A percentile compares a stretch with the other conserved stretches of the same genome.
These are phyloP conservation scores for Pelobates cultripes DNA, from an alignment of 2,797 vertebrate genomes.

Conservation along the genomic window DNA sequence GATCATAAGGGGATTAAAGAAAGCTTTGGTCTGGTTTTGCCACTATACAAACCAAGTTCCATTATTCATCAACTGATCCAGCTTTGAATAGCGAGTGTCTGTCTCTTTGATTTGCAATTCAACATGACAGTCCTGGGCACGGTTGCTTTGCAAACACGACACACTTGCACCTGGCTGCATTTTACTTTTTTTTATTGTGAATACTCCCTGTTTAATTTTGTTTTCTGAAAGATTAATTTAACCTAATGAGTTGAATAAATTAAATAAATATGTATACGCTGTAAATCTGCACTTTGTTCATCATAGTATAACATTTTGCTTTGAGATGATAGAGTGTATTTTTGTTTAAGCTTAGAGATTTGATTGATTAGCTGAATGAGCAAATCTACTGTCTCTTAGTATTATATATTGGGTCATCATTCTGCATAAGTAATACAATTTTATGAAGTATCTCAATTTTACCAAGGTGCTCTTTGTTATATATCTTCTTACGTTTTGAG, in stretches of 20 bases:
- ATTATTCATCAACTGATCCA: constrained; percentile 45
- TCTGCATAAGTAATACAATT: too few relatives aligned
- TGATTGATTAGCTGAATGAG: too few relatives aligned
- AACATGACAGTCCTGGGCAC: constrained; percentile 11
- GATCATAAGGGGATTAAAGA: constrained; percentile 51
- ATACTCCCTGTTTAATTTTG: neutral
- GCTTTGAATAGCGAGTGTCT: constrained; percentile 28
- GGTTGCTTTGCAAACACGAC: constrained; percentile 19
- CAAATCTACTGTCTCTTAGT: too few relatives aligned
- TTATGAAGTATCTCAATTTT: too few relatives aligned
- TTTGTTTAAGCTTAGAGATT: too few relatives aligned
- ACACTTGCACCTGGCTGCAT: constrained; percentile 28
- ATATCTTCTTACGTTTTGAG: too few relatives aligned
- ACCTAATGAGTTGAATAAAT: neutral
- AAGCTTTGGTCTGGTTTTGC: constrained; percentile 50
- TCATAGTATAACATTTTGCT: too few relatives aligned
- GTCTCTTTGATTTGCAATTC: constrained; percentile 34
- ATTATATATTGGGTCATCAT: too few relatives aligned
- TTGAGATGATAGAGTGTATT: too few relatives aligned
- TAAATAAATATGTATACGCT: neutral
- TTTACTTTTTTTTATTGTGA: constrained; percentile 6
- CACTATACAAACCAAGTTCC: constrained; percentile 26
- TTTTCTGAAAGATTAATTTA: neutral
- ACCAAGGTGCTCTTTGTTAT: too few relatives aligned
- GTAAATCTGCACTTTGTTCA: too few relatives aligned